Evolutionary conservation across 2,113 vertebrate species (phyloP).

Genomic region (Elephas maximus): DNA sequence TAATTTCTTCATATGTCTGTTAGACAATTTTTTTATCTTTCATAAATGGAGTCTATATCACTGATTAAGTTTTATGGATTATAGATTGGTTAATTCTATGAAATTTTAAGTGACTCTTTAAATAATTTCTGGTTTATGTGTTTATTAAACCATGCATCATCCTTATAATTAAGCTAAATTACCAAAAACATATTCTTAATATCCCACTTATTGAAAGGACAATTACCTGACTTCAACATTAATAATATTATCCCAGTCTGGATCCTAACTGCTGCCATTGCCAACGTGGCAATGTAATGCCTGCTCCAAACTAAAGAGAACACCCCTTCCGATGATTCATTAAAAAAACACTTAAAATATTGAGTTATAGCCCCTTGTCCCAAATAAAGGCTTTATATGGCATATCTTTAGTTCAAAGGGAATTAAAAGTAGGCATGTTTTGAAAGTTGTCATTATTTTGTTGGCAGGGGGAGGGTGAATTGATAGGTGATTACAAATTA

Average conservation of each 20-base stretch:
- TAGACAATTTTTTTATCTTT: not conserved
- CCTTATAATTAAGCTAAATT: conserved; percentile 66
- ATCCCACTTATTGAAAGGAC: conserved; percentile 52
- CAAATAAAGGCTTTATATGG: not conserved
- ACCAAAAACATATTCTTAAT: conserved; percentile 50
- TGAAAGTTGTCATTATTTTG: not conserved
- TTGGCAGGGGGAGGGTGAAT: not conserved
- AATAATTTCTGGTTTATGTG: conserved; percentile 31
- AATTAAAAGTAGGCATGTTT: conserved; percentile 56
- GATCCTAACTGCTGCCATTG: not conserved
- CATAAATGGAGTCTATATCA: not conserved
- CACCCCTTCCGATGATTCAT: not conserved
- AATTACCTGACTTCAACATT: conserved; percentile 59
- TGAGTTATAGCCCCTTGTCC: not conserved
- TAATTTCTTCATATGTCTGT: not conserved
- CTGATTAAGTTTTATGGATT: not conserved
- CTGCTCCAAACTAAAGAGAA: not conserved
- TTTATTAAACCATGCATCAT: conserved; percentile 24
- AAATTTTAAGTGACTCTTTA: conserved; percentile 46
- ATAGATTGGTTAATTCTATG: not conserved
- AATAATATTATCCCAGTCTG: not conserved
- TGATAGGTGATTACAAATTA: not conserved
- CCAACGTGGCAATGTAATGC: not conserved
- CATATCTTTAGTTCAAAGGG: not conserved
- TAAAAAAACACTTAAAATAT: conserved; percentile 28